Percentiles rank a stretch among this genome's conserved stretches.
Conservation (phyloP, 2,797 vertebrate species). For the Gymnodraco acuticeps region DNA sequence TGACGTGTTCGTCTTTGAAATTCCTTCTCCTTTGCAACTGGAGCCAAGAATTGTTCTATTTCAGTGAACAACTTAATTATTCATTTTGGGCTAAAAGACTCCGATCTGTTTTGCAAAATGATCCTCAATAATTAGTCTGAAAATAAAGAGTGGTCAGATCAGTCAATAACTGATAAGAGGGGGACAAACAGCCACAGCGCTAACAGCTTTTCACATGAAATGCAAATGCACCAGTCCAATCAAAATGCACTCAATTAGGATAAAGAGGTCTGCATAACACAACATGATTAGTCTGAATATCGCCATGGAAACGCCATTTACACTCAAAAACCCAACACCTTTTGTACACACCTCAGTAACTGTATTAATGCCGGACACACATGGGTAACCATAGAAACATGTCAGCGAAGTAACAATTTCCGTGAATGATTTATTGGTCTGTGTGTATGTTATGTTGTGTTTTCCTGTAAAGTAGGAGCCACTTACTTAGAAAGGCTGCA, state of each 20-base stretch:
- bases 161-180: constrained; percentile 54
- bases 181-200: constrained; percentile 23
- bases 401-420: background rate
- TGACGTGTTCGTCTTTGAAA: constrained; percentile 12
- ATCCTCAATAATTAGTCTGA: constrained; percentile 55
- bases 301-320: constrained; percentile 29
- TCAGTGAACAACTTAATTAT: constrained; percentile 30
- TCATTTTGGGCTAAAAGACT: constrained; percentile 31
- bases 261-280: constrained; percentile 27
- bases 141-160: constrained; percentile 53
- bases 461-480: background rate
- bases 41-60: constrained; percentile 17
- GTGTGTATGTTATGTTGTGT: background rate
- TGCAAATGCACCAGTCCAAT: constrained; percentile 38
- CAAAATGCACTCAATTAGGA: constrained; percentile 30
- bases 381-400: background rate
- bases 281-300: constrained; percentile 10
- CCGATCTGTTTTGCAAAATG: constrained; percentile 55
- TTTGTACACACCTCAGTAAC: background rate
- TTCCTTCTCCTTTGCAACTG: constrained; percentile 1
- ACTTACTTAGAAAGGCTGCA: background rate
- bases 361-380: background rate
- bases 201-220: constrained; percentile 42
- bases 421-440: background rate
- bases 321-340: background rate